Percentiles rank a stretch among this genome's conserved stretches.
phyloP scores from a whole-genome alignment of 2,888 invertebrate species.

The Acanthosoma haemorrhoidale region DNA sequence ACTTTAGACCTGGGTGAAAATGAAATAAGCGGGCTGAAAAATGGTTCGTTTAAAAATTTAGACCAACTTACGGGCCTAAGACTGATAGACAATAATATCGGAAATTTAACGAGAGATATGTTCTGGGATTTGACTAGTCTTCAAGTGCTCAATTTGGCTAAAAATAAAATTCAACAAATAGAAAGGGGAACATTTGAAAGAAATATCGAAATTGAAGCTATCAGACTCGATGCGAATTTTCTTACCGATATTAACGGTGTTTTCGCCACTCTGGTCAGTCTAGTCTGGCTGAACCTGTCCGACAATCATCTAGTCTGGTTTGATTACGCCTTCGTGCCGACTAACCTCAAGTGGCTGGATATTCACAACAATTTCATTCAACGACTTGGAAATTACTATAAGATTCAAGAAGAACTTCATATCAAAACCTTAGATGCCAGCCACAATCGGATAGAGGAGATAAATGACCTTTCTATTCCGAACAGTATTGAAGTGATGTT shows the following conservation, averaged over 20 bases:
- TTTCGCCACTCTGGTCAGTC: conserved; percentile 75
- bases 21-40: conserved; percentile 73
- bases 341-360: conserved; percentile 83
- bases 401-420: conserved; percentile 65
- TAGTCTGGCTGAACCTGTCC: conserved; percentile 81
- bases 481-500: conserved; percentile 81
- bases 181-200: conserved; percentile 78
- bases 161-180: conserved; percentile 74
- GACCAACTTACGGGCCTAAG: conserved; percentile 81
- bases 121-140: conserved; percentile 78
- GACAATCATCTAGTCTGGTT: conserved; percentile 90
- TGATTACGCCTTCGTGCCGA: conserved; percentile 86
- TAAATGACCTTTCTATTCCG: conserved; percentile 78
- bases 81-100: conserved; percentile 83
- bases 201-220: conserved; percentile 75
- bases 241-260: conserved; percentile 85
- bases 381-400: conserved; percentile 81
- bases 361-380: conserved; percentile 86
- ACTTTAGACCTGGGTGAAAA: conserved; percentile 89
- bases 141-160: conserved; percentile 80
- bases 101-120: conserved; percentile 77
- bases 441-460: conserved; percentile 78
- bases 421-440: conserved; percentile 84
- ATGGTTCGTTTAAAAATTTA: conserved; percentile 78
- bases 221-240: conserved; percentile 81